Percentiles rank a stretch among this genome's conserved stretches.
These are phyloP conservation scores for Cichlasoma orientale DNA, from an alignment of 2,797 vertebrate genomes.

Conservation along the genomic window DNA sequence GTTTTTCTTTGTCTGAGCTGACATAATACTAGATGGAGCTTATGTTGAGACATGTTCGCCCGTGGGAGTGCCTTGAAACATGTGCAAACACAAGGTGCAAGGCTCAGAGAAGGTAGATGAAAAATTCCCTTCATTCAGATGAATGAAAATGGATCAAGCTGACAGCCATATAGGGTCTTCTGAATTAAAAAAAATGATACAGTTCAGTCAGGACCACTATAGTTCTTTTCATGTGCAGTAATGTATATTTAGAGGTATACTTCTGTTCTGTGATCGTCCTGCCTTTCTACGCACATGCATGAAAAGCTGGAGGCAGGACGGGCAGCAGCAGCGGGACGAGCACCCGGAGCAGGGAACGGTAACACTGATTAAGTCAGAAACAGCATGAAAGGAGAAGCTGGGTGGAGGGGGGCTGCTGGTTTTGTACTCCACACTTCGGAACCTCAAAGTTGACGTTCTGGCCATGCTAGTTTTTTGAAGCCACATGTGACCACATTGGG, in stretches of 20 bases:
- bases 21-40: slow-evolving; percentile 1
- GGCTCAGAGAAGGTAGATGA: neutral
- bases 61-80: neutral
- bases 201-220: neutral
- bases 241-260: neutral
- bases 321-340: neutral
- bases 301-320: neutral
- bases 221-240: rapidly evolving
- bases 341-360: neutral
- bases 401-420: no score
- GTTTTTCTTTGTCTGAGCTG: slow-evolving; percentile 17
- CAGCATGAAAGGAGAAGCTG: no score
- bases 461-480: neutral
- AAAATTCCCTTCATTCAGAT: neutral
- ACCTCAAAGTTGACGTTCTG: no score
- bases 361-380: neutral
- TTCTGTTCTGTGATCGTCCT: neutral
- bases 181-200: neutral
- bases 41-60: slow-evolving; percentile 21
- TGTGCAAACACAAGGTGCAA: neutral
- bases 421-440: no score
- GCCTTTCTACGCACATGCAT: neutral
- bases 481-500: neutral
- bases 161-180: neutral
- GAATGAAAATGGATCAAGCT: neutral